phyloP scores from a whole-genome alignment of 2,888 invertebrate genomes.

The Drosophila infuscata region DNA sequence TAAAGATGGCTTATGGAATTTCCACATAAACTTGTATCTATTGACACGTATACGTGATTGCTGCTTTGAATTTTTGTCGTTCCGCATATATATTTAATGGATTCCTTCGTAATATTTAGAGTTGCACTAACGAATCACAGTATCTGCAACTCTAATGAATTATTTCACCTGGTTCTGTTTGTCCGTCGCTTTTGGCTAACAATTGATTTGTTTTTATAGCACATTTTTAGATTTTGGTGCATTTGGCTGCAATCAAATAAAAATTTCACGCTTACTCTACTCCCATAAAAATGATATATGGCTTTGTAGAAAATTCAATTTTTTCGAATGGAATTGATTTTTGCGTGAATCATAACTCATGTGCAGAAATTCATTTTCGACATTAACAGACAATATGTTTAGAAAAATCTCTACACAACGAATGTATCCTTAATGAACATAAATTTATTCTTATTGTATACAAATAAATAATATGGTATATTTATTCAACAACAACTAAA shows the following conservation, averaged over 20 bases:
- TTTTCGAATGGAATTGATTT: conserved; percentile 9
- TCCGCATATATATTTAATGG: neutral
- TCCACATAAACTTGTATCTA: neutral
- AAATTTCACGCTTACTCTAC: conserved; percentile 21
- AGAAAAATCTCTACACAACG: neutral
- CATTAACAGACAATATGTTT: neutral
- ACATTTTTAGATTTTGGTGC: conserved; percentile 5
- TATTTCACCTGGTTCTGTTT: conserved; percentile 11
- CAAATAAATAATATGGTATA: neutral
- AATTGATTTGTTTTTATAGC: conserved; percentile 16
- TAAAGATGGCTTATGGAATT: neutral
- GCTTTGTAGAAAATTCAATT: neutral
- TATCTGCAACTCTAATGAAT: conserved; percentile 5
- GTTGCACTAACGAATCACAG: conserved; percentile 15
- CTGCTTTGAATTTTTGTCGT: neutral
- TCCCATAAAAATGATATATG: conserved; percentile 39
- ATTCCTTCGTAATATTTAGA: conserved; percentile 15
- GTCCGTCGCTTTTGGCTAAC: conserved; percentile 1
- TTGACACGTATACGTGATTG: neutral
- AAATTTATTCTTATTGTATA: neutral
- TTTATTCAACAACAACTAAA: neutral
- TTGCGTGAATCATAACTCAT: conserved; percentile 17
- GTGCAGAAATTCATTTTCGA: neutral
- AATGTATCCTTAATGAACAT: neutral
- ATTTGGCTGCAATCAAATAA: conserved; percentile 30